Evolutionary conservation across 1,140 invertebrate genomes (phyloP), one percentile per base, ranked within the genome.

Genomic region (Periplaneta americana): DNA sequence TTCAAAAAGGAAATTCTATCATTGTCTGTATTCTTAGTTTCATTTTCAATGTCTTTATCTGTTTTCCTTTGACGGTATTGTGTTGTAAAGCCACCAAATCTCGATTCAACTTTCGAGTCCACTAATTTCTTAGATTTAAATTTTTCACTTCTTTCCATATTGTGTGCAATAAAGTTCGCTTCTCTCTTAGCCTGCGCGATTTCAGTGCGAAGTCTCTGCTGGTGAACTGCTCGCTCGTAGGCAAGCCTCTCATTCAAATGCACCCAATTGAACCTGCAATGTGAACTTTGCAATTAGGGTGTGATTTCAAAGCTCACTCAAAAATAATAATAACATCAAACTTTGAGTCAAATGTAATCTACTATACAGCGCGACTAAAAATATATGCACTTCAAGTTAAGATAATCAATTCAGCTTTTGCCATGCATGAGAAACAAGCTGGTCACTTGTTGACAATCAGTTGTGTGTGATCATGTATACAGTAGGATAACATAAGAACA

Each of bases 201-300:
- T 90, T 99, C 98, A 28, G 94, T 92, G 83, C 94, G 88, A 74
- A 98, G 87, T 87, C 95, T 92, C 87, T 98, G 97, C 86, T 96
- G 94, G 84, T 94, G 93, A 11, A 96, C 94, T 36, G 96, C 96
- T 87, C 93, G 94, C 88, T 99, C 98, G 89, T 98, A 98, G 22
- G 95, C 94, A 81, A 99, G 89, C 85, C 97, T 91, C 89, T 99
- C 98, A 86, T 95, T 96, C 31, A 99, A 89, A 89, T 99, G 97
- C 76, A 93, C 91, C 98, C 98, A 99, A 88, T 98, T 98, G 87
- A 99, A 99, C 83, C 96, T 93, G 74, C 32, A 84, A 85, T 78
- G 78, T 83, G 78, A 82, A 80, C 34, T 36, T n/a, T n/a, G n/a
- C n/a, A n/a, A n/a, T n/a, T n/a, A n/a, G n/a, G n/a, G n/a, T n/a